Evolutionary conservation across 2,113 vertebrate species (phyloP).

Genomic region (Rhynchomys soricoides): DNA sequence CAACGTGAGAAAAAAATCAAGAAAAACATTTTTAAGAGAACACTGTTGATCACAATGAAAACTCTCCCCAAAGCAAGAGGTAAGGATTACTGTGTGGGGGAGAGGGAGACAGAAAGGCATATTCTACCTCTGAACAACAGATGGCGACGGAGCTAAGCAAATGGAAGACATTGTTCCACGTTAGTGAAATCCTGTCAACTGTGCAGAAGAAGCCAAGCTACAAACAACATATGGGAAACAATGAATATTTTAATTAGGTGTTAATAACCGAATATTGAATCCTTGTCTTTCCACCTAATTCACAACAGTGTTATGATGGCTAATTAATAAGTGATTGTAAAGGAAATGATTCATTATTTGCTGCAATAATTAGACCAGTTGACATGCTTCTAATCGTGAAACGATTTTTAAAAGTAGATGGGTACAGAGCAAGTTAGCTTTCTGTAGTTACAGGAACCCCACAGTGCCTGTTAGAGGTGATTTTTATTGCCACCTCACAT

Average conservation of each 20-base stretch:
- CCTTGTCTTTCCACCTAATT: slow-evolving; percentile 71
- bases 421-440: slow-evolving; percentile 52
- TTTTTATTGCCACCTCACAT: slow-evolving; percentile 38
- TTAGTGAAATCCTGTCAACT: slow-evolving; percentile 13
- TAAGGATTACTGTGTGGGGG: slow-evolving; percentile 23
- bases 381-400: slow-evolving; percentile 71
- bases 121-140: slow-evolving; percentile 80
- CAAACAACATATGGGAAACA: slow-evolving; percentile 79
- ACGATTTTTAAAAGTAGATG: slow-evolving; percentile 52
- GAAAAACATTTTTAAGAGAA: slow-evolving; percentile 13
- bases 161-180: slow-evolving; percentile 62
- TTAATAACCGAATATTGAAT: slow-evolving; percentile 78
- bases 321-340: slow-evolving; percentile 78
- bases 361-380: slow-evolving; percentile 72
- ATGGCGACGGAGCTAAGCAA: slow-evolving; percentile 86
- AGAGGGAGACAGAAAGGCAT: not conserved
- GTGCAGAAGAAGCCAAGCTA: slow-evolving; percentile 56
- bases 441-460: slow-evolving; percentile 4
- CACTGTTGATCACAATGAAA: not conserved
- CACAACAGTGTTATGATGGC: slow-evolving; percentile 69
- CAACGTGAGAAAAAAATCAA: not conserved
- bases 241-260: slow-evolving; percentile 79
- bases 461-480: not conserved
- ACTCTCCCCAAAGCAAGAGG: not conserved
- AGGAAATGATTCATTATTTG: slow-evolving; percentile 80